Percentiles rank a stretch among this genome's conserved stretches.
Evolutionary conservation across 2,797 vertebrate species (phyloP).

Genomic region (Uromys caudimaculatus): DNA sequence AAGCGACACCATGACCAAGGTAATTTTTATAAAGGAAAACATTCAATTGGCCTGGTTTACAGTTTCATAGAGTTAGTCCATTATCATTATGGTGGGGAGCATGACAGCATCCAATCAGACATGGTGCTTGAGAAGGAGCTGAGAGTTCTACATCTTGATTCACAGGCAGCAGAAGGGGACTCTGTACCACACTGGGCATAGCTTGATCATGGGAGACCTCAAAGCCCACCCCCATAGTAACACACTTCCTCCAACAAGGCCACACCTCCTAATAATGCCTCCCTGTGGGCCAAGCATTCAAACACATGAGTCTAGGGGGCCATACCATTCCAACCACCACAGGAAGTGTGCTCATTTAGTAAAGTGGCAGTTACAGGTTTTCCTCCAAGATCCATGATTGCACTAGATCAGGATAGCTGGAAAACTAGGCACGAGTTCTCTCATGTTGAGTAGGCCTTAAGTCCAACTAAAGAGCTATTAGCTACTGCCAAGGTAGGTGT

Average conservation of each 20-base stretch:
- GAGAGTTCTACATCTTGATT: not conserved
- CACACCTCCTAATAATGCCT: not conserved
- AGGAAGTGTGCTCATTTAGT: not conserved
- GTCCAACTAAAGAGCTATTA: not conserved
- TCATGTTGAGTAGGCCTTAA: not conserved
- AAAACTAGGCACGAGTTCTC: not conserved
- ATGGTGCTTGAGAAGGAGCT: not conserved
- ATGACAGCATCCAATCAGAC: not conserved
- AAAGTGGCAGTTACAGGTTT: not conserved
- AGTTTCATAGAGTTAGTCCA: not conserved
- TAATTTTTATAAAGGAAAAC: not conserved
- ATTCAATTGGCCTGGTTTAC: not conserved
- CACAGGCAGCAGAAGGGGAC: not conserved
- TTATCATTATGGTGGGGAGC: not conserved
- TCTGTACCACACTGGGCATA: not conserved
- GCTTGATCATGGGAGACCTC: not conserved
- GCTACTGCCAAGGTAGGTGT: not conserved
- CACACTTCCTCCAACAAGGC: not conserved
- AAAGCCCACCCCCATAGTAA: not conserved
- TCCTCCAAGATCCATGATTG: not conserved
- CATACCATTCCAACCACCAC: not conserved
- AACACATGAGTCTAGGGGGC: not conserved
- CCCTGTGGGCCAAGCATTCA: not conserved
- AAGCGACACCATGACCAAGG: not conserved
- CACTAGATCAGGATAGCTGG: too few relatives aligned